These are phyloP conservation scores for Bujurquina vittata DNA, from an alignment of 2,113 vertebrate genomes.

Conservation along the genomic window DNA sequence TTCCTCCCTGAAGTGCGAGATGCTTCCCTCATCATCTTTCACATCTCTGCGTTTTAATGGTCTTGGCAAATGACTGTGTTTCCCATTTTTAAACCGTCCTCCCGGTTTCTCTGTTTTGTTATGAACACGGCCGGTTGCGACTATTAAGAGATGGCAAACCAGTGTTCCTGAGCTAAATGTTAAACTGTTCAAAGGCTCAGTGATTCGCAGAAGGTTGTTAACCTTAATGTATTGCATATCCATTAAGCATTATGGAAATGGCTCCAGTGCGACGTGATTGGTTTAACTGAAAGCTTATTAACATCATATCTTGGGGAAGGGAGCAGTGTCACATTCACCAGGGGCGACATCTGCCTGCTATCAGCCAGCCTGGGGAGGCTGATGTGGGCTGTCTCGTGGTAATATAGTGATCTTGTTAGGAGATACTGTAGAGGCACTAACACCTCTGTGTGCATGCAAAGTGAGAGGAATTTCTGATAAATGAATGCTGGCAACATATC, in stretches of 20 bases:
- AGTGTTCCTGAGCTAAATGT: constrained; percentile 69
- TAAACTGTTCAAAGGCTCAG: constrained; percentile 59
- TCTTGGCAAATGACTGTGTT: constrained; percentile 19
- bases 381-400: constrained; percentile 41
- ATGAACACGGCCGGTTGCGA: constrained; percentile 17
- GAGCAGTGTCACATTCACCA: constrained; percentile 50
- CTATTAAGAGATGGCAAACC: constrained; percentile 55
- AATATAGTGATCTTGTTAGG: constrained; percentile 63
- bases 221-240: constrained; percentile 68
- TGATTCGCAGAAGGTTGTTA: constrained; percentile 71
- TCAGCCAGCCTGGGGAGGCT: constrained; percentile 63
- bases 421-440: constrained; percentile 32
- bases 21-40: constrained; percentile 41
- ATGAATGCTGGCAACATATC: constrained; percentile 27
- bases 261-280: constrained; percentile 60
- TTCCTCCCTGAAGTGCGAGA: constrained; percentile 13
- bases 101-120: constrained; percentile 36
- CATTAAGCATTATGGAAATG: constrained; percentile 75
- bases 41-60: constrained; percentile 34
- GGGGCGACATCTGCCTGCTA: constrained; percentile 58
- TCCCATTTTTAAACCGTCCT: constrained; percentile 40
- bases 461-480: constrained; percentile 21
- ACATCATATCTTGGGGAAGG: constrained; percentile 49
- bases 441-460: constrained; percentile 49
- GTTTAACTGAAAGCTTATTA: constrained; percentile 78